A percentile compares a stretch with the other conserved stretches of the same genome.
These are phyloP conservation scores for Amphilophus citrinellus DNA, from an alignment of 2,113 vertebrate species.

Conservation along the genomic window DNA sequence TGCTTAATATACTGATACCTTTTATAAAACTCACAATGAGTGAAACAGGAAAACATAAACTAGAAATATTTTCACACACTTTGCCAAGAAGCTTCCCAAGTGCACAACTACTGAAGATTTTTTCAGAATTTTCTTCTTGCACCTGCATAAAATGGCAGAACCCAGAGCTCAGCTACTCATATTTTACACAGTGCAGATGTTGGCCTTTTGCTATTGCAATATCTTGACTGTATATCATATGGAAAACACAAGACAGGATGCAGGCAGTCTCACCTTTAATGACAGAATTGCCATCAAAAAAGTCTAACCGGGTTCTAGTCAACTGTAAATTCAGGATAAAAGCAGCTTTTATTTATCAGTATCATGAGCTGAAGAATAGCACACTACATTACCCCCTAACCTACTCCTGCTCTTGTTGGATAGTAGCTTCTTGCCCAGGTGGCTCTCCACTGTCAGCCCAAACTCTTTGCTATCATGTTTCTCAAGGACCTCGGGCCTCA, in stretches of 20 bases:
- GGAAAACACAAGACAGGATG: background rate
- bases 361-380: background rate
- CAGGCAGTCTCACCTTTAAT: background rate
- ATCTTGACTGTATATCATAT: background rate
- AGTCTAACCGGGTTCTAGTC: background rate
- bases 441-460: constrained; percentile 81
- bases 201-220: background rate
- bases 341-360: constrained; percentile 24
- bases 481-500: constrained; percentile 77
- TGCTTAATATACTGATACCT: background rate
- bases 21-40: background rate
- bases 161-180: background rate
- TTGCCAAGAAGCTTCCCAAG: background rate
- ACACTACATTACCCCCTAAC: background rate
- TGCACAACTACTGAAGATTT: background rate
- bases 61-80: background rate
- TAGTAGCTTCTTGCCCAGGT: constrained; percentile 81
- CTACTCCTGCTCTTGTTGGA: constrained; percentile 52
- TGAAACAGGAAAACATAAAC: background rate
- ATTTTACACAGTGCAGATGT: background rate
- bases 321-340: background rate
- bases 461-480: constrained; percentile 68
- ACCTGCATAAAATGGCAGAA: no score
- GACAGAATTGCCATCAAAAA: background rate
- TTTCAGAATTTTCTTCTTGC: background rate